Conservation (phyloP, 1,140 invertebrate genomes). For the Ylistrum balloti region DNA sequence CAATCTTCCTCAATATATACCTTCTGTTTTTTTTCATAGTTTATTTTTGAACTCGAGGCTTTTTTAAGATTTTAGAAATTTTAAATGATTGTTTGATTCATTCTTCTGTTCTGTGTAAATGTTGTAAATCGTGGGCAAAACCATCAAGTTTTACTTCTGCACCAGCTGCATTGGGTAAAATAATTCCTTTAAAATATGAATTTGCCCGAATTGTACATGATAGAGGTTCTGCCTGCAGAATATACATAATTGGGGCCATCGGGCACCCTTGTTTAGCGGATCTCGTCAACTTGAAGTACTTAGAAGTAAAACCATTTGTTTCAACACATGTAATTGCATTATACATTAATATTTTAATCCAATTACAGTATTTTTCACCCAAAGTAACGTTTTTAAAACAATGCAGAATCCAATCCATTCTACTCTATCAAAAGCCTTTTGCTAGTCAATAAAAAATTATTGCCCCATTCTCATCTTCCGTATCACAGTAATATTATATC, state of each 20-base stretch:
- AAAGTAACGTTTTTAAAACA: slow-evolving; percentile 1
- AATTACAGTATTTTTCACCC: neutral
- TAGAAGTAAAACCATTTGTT: slow-evolving; percentile 36
- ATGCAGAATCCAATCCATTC: slow-evolving; percentile 37
- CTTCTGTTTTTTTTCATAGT: slow-evolving; percentile 43
- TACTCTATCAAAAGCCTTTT: slow-evolving; percentile 48
- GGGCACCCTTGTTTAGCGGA: neutral
- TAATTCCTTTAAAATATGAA: neutral
- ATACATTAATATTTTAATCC: slow-evolving; percentile 27
- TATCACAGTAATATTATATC: slow-evolving; percentile 42
- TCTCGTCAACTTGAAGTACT: neutral
- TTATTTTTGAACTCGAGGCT: slow-evolving; percentile 41
- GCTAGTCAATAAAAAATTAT: slow-evolving; percentile 45
- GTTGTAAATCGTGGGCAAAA: slow-evolving; percentile 44
- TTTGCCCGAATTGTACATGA: neutral
- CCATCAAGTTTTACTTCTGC: neutral
- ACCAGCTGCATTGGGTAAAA: neutral
- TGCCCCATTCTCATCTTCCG: neutral
- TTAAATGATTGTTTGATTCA: slow-evolving; percentile 41
- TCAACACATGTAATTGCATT: neutral
- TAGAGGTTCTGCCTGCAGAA: slow-evolving; percentile 32
- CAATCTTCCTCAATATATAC: neutral
- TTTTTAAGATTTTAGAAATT: slow-evolving; percentile 33
- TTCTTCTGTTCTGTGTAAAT: neutral
- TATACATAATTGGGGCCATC: slow-evolving; percentile 14